Base-by-base conservation (phyloP, 2,797 vertebrate genomes). In the Spea hammondii region DNA sequence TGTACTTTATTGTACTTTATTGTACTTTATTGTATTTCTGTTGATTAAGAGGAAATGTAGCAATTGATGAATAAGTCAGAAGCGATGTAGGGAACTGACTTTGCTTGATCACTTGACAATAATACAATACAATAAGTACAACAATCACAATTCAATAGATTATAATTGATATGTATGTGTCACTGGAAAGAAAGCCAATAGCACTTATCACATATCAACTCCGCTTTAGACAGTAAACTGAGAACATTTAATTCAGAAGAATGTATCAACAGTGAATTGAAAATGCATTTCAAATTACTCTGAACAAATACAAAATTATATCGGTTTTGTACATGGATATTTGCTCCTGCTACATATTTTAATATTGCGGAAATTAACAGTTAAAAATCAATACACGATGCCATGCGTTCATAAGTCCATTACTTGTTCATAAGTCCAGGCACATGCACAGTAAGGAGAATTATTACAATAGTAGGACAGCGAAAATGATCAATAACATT, bases 121-220 rank as follows among this genome's bases (percentile, higher is more conserved):
- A 74, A 70, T 45, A 64, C 65, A 74, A 70, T 74, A 44, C 13
- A 64, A 12, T 32, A 32, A 70, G 66, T 65, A 10, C 66, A 55
- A 64, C 65, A 13, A 70, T 65, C 66, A 50, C 14, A 70, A 13
- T 8, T 79, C 48, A 64, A 32, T 13, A 65, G 57, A 70, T 4
- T 53, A 51, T 75, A 70, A 74, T 75, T 79, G 72, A 79, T 70
- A 60, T 57, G 66, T 62, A 53, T 53, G 46, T 79, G 72, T 79
- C 57, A 70, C 17, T 32, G 47, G 49, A 74, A 78, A 48, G 51
- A 54, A 70, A 49, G 57, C 55, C n/a, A 64, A 17, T 47, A 60
- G 55, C 55, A 72, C 70, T 74, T 72, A 68, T 70, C 65, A 51
- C 78, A 64, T 69, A 69, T 79, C 65, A 74, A 50, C 55, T 17